These are phyloP conservation scores for Paragorgia papillata DNA, from an alignment of 92 coral and sea anemone genomes.

Conservation along the genomic window DNA sequence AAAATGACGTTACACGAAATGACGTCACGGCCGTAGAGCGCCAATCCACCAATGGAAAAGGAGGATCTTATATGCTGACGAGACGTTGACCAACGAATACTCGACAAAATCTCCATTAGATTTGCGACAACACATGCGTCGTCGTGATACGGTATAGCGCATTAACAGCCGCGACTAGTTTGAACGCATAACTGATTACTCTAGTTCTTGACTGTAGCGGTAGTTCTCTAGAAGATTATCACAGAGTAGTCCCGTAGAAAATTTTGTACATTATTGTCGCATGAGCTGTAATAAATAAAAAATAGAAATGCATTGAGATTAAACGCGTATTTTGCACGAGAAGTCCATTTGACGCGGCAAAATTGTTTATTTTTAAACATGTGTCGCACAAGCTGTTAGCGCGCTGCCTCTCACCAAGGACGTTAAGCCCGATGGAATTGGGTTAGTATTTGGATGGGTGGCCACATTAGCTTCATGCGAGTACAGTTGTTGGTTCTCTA, in stretches of 20 bases:
- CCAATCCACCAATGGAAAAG: background rate
- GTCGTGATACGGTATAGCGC: background rate
- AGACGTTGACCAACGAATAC: too few species aligned
- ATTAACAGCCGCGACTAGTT: background rate
- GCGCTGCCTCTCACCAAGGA: too few species aligned
- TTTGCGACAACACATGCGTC: background rate
- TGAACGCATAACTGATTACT: background rate
- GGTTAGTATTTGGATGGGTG: too few species aligned
- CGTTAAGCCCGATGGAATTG: too few species aligned
- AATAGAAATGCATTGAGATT: background rate
- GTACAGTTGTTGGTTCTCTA: too few species aligned
- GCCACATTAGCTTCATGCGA: too few species aligned
- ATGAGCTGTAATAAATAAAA: background rate
- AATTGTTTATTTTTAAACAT: too few species aligned
- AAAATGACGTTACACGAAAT: background rate
- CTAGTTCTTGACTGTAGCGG: background rate
- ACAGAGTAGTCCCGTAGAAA: background rate
- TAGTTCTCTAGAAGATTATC: background rate
- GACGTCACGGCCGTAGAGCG: background rate
- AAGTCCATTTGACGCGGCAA: too few species aligned
- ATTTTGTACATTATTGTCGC: background rate
- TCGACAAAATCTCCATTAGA: background rate
- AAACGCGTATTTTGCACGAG: too few species aligned
- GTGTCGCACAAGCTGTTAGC: too few species aligned
- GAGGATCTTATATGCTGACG: too few species aligned